Base-by-base conservation (phyloP, 37 sponge, comb jelly and placozoan genomes). In the Agelas oroides region DNA sequence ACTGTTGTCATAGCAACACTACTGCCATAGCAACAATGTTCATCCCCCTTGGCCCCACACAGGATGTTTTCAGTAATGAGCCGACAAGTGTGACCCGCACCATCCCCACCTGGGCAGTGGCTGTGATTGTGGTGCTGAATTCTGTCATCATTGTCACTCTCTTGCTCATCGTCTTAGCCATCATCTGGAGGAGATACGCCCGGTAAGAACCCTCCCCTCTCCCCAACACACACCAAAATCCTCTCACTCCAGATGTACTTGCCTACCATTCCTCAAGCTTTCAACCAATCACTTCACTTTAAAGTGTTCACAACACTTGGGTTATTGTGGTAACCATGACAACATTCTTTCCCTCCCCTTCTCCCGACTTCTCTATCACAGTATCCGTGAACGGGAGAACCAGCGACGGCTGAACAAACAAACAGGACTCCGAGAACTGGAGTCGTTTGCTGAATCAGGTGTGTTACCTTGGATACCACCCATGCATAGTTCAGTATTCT, bases 101-200 rank as follows among this genome's bases (percentile, higher is more conserved):
- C 33, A 84, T 93, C 66, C 93, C 93, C 17, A 8, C 53, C 6
- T 88, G 90, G 93, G 93, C 93, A 23, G 83, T 93, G 77, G 83
- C 67, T 2, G 86, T 82, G 60, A 93, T 93, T 39, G 73, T 93
- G 31, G 83, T 88, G 20, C 36, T 89, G 59, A 90, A 84, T 58
- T 90, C 90, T 14, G 76, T 80, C 75, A 90, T 90, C 73, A 74
- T 90, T 70, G 79, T 90, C 52, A 25, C 70, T 2, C 32, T 84
- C 17, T 64, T 90, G 20, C 76, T 90, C 38, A 52, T 90, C 18
- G 37, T 90, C 20, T 65, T 90, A 8, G 80, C 40, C 12, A n/a
- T 90, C 13, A 34, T 85, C 2, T 84, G 80, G 81, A 78, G 75
- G 83, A 62, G 79, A 78, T 83, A 78, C 75, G 14, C 35, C 0